Conservation (phyloP, 2,888 invertebrate species). For the Hypselothyrea guttata region DNA sequence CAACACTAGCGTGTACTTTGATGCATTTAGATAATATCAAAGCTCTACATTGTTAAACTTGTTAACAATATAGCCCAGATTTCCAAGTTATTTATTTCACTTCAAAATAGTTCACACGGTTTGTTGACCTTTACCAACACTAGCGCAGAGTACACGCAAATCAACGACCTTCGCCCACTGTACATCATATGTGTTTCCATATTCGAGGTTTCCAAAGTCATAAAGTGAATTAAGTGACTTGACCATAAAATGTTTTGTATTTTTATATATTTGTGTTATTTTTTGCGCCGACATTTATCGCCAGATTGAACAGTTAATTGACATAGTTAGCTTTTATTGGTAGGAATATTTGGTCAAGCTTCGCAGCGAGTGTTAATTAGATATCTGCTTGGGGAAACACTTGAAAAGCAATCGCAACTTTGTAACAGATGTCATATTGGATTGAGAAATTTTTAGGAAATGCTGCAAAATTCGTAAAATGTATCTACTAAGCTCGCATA, state of each 20-base stretch:
- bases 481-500: constrained; percentile 29
- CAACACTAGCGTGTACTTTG: not conserved
- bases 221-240: constrained; percentile 36
- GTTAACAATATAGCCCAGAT: too few species aligned
- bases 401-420: constrained; percentile 31
- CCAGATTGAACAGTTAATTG: constrained; percentile 22
- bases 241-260: constrained; percentile 40
- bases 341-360: constrained; percentile 23
- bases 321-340: constrained; percentile 29
- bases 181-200: constrained; percentile 22
- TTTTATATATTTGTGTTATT: not conserved
- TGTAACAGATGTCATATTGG: constrained; percentile 38
- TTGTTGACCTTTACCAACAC: constrained; percentile 8
- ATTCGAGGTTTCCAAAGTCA: constrained; percentile 35
- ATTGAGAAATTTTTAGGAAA: constrained; percentile 35
- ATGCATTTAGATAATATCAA: too few species aligned
- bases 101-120: too few species aligned
- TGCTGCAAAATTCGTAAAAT: constrained; percentile 60
- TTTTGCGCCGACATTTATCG: too few species aligned
- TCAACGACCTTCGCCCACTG: constrained; percentile 17
- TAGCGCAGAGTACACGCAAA: not conserved
- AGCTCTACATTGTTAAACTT: too few species aligned
- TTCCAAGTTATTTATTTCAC: too few species aligned
- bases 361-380: constrained; percentile 44
- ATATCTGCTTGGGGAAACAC: constrained; percentile 13